Base-by-base conservation (phyloP, 1,140 invertebrate genomes). In the Drosophila erecta region DNA sequence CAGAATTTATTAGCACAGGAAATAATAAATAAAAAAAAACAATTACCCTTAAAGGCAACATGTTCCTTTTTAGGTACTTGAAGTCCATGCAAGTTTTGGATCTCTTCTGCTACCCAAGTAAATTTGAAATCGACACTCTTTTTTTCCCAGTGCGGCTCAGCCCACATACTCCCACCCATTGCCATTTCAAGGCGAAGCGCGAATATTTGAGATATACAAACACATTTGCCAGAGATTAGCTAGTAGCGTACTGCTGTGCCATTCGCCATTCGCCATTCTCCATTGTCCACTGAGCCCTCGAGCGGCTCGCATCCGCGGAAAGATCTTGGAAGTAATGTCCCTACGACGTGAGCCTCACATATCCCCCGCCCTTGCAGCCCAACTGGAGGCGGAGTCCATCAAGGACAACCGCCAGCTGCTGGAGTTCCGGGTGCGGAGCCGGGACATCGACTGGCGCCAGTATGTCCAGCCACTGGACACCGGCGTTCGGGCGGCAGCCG, bases 381-480 rank as follows among this genome's bases (percentile, higher is more conserved):
- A 87, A 56, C 78, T 92, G 56, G 91, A 92, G 70, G 91, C 91
- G 4, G 76, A 85, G 41, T 64, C 91, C 7, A 51, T 92, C n/a
- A 38, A 22, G n/a, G 58, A 92, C 92, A 91, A 92, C 50, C 43
- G 50, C 3, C 75, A 92, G 38, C 44, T 92, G 46, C 49, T 81
- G 58, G 43, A 35, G 6, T 90, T 91, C 7, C 61, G 78, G 11
- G 61, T 92, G 35, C 81, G 79, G 1, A 89, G 81, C 40, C 67
- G 51, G 11, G 24, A 90, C 51, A 74, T 92, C 15, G 47, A 83
- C 22, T 92, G 91, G 91, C 27, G 51, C 0, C 56, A 57, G 1
- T 85, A 69, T 17, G 79, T 91, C 0, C 50, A 30, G 27, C 78
- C 81, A 0, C 51, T 91, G 51, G 71, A 87, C 43, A 51, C 37